Evolutionary conservation across 2,888 invertebrate species (phyloP).

Genomic region (Chrysina gloriosa): DNA sequence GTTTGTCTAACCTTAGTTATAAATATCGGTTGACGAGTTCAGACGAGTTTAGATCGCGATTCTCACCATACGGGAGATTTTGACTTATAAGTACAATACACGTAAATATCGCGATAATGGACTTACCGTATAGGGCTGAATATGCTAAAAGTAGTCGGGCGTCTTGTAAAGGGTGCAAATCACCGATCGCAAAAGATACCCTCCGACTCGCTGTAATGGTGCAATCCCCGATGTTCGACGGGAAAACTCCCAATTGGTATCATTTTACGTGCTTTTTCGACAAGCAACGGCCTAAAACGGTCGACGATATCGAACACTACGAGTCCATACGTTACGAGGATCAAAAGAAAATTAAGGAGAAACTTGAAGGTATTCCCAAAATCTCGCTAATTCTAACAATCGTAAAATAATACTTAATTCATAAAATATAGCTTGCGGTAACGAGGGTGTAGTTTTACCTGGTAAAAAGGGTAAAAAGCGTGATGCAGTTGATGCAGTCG

Average conservation of each 20-base stretch:
- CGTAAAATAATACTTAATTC: no score
- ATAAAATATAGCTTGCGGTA: conserved; percentile 53
- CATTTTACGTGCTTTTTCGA: conserved; percentile 89
- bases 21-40: no score
- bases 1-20: no score
- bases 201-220: conserved; percentile 89
- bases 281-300: conserved; percentile 79
- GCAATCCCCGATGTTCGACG: conserved; percentile 91
- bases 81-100: no score
- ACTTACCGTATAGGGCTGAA: conserved; percentile 85
- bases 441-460: conserved; percentile 64
- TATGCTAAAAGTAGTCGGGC: conserved; percentile 91
- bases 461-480: conserved; percentile 68
- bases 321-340: conserved; percentile 85
- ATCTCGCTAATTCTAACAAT: no score
- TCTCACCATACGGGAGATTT: neutral
- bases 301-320: conserved; percentile 83
- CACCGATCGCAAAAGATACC: conserved; percentile 77
- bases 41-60: no score
- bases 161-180: conserved; percentile 85
- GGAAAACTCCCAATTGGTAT: conserved; percentile 88
- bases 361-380: conserved; percentile 33
- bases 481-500: conserved; percentile 56
- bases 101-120: conserved; percentile 50
- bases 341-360: conserved; percentile 77